Conservation (phyloP, 2,888 invertebrate genomes). For the Troglohyphantes excavatus region DNA sequence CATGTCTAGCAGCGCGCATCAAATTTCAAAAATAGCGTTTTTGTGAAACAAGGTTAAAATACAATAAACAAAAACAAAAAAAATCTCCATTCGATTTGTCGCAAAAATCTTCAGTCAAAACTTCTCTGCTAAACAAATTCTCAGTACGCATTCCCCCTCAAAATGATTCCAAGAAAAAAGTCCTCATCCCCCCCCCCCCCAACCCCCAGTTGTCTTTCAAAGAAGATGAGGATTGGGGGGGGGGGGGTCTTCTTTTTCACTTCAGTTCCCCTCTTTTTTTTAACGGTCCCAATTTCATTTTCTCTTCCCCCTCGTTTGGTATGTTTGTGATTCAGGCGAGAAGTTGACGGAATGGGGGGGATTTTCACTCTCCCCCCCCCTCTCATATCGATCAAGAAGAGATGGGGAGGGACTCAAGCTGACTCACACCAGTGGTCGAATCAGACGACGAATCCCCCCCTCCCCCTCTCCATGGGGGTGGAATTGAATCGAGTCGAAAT, state of each 20-base stretch:
- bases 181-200: background rate
- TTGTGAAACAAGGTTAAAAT: too few species aligned
- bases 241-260: slow-evolving; percentile 13
- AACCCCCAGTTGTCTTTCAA: background rate
- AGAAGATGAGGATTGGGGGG: too few species aligned
- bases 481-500: slow-evolving; percentile 67
- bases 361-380: slow-evolving; percentile 20
- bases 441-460: background rate
- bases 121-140: too few species aligned
- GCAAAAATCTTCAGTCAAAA: too few species aligned
- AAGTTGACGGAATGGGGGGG: slow-evolving; percentile 29
- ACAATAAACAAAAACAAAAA: too few species aligned
- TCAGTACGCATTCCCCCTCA: too few species aligned
- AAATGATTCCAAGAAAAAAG: background rate
- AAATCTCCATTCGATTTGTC: too few species aligned
- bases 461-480: background rate
- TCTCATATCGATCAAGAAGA: slow-evolving; percentile 24
- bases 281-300: background rate
- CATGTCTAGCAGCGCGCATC: too few species aligned
- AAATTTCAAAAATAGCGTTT: too few species aligned
- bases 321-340: slow-evolving; percentile 44
- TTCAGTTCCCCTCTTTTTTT: slow-evolving; percentile 17
- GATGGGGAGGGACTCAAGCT: slow-evolving; percentile 3
- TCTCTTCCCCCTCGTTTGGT: background rate
- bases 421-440: slow-evolving; percentile 45